Evolutionary conservation across 1,140 invertebrate species (phyloP).

Genomic region (Diprion similis): DNA sequence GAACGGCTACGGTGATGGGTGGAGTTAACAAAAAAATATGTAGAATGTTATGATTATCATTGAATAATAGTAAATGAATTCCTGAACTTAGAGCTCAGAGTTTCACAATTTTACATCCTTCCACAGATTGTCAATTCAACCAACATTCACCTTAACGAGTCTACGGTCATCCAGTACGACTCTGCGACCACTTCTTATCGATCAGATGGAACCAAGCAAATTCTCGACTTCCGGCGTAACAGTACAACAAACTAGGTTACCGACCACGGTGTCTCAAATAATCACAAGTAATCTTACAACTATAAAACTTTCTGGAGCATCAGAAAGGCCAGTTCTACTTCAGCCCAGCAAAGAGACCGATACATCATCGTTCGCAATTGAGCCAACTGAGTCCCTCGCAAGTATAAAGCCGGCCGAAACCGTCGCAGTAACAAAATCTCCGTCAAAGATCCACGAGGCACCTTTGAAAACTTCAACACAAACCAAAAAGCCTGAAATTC

Average conservation of each 20-base stretch:
- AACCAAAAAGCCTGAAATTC: not conserved
- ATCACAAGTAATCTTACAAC: constrained; percentile 36
- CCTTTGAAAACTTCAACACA: not conserved
- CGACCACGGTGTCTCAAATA: constrained; percentile 17
- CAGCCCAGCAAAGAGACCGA: constrained; percentile 48
- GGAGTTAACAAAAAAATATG: too few relatives aligned
- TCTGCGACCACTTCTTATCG: constrained; percentile 33
- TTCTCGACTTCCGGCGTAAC: constrained; percentile 24
- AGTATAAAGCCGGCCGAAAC: constrained; percentile 43
- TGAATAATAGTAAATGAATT: constrained; percentile 9
- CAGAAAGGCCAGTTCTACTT: constrained; percentile 44
- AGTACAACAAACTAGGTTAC: constrained; percentile 26
- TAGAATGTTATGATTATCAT: not conserved
- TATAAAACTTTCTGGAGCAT: constrained; percentile 19
- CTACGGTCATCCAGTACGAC: constrained; percentile 46
- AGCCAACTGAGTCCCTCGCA: constrained; percentile 47
- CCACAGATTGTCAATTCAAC: constrained; percentile 44
- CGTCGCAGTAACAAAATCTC: not conserved
- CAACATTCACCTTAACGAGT: constrained; percentile 45
- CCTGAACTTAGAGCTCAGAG: not conserved
- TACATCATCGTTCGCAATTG: constrained; percentile 35
- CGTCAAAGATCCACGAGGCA: not conserved
- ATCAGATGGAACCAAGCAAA: constrained; percentile 39
- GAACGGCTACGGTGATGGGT: not conserved
- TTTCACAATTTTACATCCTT: constrained; percentile 11